These are phyloP conservation scores for Trogon melanurus DNA, from an alignment of 2,113 vertebrate genomes.

Conservation along the genomic window DNA sequence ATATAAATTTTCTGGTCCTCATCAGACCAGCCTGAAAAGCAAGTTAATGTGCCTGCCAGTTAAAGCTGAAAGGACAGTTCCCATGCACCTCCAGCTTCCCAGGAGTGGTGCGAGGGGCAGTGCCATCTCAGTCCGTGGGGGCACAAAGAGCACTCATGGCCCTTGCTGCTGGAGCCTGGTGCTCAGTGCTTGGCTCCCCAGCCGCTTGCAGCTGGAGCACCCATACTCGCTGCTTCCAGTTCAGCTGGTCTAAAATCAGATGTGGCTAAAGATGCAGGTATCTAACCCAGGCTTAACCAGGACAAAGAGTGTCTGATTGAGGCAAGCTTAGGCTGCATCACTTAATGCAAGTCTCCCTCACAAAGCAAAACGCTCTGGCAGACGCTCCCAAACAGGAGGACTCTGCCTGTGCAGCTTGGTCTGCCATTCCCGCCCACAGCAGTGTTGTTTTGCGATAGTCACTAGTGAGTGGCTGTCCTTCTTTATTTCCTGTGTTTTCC, in stretches of 20 bases:
- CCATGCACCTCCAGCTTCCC: not conserved
- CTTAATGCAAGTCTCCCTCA: not conserved
- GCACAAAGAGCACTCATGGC: not conserved
- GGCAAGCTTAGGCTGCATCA: not conserved
- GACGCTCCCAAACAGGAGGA: not conserved
- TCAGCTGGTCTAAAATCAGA: not conserved
- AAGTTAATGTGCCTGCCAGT: not conserved
- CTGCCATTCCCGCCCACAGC: not conserved
- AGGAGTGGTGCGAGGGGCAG: not conserved
- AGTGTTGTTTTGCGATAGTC: not conserved
- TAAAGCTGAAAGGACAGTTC: not conserved
- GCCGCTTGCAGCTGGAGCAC: not conserved
- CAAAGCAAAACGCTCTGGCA: not conserved
- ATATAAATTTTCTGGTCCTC: not conserved
- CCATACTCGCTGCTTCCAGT: not conserved
- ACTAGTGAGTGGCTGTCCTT: not conserved
- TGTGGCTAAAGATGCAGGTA: not conserved
- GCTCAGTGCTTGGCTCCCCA: not conserved
- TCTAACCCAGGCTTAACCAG: not conserved
- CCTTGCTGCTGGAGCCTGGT: not conserved
- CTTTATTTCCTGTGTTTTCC: not conserved
- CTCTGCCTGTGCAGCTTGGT: not conserved
- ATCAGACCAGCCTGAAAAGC: not conserved
- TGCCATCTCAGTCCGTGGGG: not conserved
- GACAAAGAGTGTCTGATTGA: not conserved